A percentile compares a stretch with the other conserved stretches of the same genome.
These are phyloP conservation scores for Ceratothoa steindachneri DNA, from an alignment of 2,888 invertebrate species.

Conservation along the genomic window DNA sequence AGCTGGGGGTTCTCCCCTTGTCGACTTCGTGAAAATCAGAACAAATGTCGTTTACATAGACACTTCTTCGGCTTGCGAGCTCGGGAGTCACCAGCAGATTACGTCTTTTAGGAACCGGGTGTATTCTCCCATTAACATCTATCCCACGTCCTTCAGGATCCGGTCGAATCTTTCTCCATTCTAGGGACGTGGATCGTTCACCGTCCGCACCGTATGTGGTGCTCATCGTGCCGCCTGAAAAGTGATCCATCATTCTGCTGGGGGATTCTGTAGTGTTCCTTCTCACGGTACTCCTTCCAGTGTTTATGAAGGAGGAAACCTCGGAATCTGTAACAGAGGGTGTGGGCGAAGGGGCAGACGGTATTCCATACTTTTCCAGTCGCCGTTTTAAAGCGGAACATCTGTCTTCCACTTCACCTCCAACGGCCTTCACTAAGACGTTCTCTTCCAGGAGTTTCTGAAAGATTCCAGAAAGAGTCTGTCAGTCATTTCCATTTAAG, in stretches of 20 bases:
- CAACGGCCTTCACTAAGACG: constrained; percentile 43
- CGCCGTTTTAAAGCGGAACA: constrained; percentile 37
- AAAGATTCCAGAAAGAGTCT: neutral
- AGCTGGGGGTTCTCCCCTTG: neutral
- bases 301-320: constrained; percentile 36
- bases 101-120: neutral
- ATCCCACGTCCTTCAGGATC: neutral
- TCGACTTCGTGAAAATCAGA: neutral
- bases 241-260: neutral
- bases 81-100: neutral
- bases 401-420: constrained; percentile 43
- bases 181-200: neutral
- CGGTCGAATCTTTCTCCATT: neutral
- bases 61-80: neutral
- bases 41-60: neutral
- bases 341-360: constrained; percentile 35
- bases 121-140: neutral
- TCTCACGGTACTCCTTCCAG: constrained; percentile 21
- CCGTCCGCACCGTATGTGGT: neutral
- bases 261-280: constrained; percentile 25
- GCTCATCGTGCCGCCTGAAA: neutral
- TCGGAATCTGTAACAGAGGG: constrained; percentile 45
- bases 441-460: constrained; percentile 48
- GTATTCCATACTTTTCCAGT: constrained; percentile 36
- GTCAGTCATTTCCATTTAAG: too few species aligned